Conservation (phyloP, 2,797 vertebrate genomes). For the Scyliorhinus canicula region DNA sequence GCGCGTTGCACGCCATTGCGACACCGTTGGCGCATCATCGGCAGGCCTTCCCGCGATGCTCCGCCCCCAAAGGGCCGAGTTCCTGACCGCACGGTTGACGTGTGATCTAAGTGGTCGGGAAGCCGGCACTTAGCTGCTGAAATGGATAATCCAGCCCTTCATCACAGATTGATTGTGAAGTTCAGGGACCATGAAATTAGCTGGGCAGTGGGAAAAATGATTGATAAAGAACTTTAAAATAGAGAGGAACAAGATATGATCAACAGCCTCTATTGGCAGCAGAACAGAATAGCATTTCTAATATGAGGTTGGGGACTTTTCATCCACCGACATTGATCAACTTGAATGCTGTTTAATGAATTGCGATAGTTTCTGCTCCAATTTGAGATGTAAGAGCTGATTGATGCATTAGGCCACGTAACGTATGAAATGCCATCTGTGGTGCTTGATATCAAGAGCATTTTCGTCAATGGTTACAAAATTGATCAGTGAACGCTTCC, state of each 20-base stretch:
- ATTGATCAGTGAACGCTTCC: background rate
- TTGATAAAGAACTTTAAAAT: background rate
- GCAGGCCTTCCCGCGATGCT: no score
- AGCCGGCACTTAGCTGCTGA: no score
- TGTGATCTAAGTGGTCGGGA: no score
- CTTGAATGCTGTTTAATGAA: background rate
- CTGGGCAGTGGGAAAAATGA: background rate
- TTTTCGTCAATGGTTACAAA: background rate
- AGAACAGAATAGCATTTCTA: background rate
- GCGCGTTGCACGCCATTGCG: no score
- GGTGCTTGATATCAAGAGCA: background rate
- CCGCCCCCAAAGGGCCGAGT: no score
- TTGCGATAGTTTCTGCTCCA: background rate
- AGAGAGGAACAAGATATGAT: background rate
- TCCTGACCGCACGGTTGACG: no score
- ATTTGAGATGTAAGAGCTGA: background rate
- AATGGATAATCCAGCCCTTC: no score
- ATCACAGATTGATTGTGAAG: background rate
- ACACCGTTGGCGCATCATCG: no score
- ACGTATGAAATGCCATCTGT: background rate
- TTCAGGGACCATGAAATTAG: background rate
- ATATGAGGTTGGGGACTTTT: background rate
- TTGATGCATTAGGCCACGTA: background rate
- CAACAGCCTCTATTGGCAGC: background rate
- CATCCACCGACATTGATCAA: background rate